phyloP scores from a whole-genome alignment of 1,140 invertebrate species.

The Calliopsis andreniformis region DNA sequence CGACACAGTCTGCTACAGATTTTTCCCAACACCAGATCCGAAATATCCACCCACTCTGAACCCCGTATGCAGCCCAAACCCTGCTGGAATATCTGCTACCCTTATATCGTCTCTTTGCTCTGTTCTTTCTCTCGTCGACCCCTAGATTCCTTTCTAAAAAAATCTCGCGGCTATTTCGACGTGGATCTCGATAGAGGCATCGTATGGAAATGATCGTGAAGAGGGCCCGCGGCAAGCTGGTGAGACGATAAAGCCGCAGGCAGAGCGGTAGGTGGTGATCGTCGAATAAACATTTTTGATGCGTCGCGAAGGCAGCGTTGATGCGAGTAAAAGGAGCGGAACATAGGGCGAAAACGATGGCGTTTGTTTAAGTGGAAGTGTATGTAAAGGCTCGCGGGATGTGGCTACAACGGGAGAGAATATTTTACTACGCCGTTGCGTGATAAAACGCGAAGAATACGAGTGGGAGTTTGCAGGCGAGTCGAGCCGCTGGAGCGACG shows the following conservation, averaged over 20 bases:
- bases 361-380: no score
- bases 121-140: not conserved
- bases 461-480: not conserved
- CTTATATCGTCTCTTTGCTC: not conserved
- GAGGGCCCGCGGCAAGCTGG: not conserved
- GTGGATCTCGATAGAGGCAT: no score
- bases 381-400: no score
- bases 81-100: not conserved
- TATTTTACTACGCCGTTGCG: no score
- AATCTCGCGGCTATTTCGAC: no score
- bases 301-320: not conserved
- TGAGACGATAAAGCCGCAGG: not conserved
- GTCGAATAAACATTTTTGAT: not conserved
- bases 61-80: not conserved
- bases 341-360: no score
- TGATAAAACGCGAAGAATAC: not conserved
- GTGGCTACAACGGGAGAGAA: no score
- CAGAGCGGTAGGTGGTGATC: not conserved
- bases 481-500: not conserved
- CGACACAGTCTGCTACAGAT: not conserved
- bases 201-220: not conserved
- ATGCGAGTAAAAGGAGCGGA: no score
- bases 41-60: not conserved
- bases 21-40: not conserved
- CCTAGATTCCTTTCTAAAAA: not conserved